Evolutionary conservation across 2,797 vertebrate genomes (phyloP), one percentile per base, ranked within the genome.

Genomic region (Serranus cabrilla): DNA sequence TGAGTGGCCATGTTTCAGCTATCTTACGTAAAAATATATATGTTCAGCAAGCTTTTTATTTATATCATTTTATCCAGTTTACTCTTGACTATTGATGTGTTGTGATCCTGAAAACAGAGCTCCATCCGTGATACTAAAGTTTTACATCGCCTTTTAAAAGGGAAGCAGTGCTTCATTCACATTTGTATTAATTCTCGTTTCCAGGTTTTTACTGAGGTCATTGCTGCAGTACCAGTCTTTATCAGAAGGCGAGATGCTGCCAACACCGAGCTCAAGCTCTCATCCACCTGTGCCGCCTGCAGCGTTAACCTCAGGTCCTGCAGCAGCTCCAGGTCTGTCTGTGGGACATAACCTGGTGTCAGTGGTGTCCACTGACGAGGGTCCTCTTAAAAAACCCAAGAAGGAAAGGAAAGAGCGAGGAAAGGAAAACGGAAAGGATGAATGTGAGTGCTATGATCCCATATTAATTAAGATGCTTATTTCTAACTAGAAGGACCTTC

Each of bases 341-440:
- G 88, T 71, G 17, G 71, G 79, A 0, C 94, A 91, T 34, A 92
- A 71, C 78, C 76, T 91, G 52, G 56, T 74, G 0, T 65, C 93
- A 5, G 77, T 78, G 25, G 70, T 67, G 27, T 86, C 91, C 6
- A 76, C 88, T 0, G 86, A 97, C 9, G 96, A 97, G 11, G 91
- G 91, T 11, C 61, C 88, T 55, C 88, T 94, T 11, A 98, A 96
- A 86, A 98, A 96, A 88, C 84, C 95, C 56, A 97, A 97, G 88
- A 97, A 97, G 84, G 97, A 97, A 75, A 94, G 96, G 66, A 96
- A 95, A 84, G 97, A 98, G 79, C 93, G 96, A 86, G 95, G 94
- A 66, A 95, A 93, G 87, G 96, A 97, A 83, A 97, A 96, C 40
- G 96, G 95, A 68, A 95, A 94, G 78, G 94, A 97, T 73, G 96